Percentiles rank a stretch among this genome's conserved stretches.
These are phyloP conservation scores for Neofelis nebulosa DNA, from an alignment of 2,113 vertebrate species.

Conservation along the genomic window DNA sequence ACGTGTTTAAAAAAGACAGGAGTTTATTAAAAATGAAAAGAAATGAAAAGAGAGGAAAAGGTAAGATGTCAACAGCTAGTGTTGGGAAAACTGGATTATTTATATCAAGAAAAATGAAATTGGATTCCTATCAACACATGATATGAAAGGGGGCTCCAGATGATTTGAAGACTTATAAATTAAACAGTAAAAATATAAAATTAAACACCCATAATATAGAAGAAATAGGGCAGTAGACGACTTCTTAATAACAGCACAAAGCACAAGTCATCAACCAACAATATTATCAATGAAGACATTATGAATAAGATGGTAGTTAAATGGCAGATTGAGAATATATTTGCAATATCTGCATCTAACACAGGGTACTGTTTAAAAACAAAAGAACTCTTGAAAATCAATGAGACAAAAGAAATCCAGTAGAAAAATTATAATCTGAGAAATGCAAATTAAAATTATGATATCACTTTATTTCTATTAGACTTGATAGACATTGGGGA, in stretches of 20 bases:
- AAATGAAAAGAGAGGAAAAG: not conserved
- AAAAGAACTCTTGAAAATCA: not conserved
- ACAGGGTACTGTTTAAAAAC: not conserved
- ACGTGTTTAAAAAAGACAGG: not conserved
- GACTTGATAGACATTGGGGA: not conserved
- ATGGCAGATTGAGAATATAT: conserved; percentile 24
- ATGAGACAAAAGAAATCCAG: not conserved
- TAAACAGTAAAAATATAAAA: not conserved
- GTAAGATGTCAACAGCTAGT: not conserved
- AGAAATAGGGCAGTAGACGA: not conserved
- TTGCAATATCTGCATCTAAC: not conserved
- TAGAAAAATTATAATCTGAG: not conserved
- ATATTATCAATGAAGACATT: not conserved
- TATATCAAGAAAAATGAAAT: not conserved
- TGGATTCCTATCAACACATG: not conserved
- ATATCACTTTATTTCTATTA: not conserved
- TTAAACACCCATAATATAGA: not conserved
- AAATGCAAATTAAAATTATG: not conserved
- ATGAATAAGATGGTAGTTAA: not conserved
- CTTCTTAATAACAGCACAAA: not conserved
- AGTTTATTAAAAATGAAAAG: not conserved
- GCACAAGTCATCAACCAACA: not conserved
- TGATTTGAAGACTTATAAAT: not conserved
- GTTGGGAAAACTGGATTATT: not conserved
- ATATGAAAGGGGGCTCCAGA: not conserved